Percentiles rank a stretch among this genome's conserved stretches.
Conservation (phyloP, 1,140 invertebrate genomes). For the Drosophila sulfurigaster region DNA sequence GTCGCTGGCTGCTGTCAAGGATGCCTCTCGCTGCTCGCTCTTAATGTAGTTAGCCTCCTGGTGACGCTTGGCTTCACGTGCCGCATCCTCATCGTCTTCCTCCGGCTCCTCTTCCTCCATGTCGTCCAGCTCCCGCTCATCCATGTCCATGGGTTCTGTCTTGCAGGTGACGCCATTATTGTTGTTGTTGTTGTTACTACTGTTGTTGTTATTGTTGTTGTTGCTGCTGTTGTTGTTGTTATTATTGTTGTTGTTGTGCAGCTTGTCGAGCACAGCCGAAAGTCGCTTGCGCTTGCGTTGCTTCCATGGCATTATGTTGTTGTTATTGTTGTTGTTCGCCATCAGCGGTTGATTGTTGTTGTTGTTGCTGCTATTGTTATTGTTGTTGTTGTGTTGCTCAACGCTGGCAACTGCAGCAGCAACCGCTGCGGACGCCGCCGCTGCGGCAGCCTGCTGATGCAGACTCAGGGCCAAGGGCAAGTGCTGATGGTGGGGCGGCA, state of each 20-base stretch:
- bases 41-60: slow-evolving; percentile 72
- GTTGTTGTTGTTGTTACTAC: slow-evolving; percentile 43
- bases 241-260: slow-evolving; percentile 85
- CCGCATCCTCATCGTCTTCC: slow-evolving; percentile 36
- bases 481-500: slow-evolving; percentile 61
- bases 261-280: slow-evolving; percentile 90
- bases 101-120: slow-evolving; percentile 46
- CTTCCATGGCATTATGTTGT: slow-evolving; percentile 87
- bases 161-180: slow-evolving; percentile 65
- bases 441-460: slow-evolving; percentile 73
- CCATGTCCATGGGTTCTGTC: slow-evolving; percentile 81
- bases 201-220: slow-evolving; percentile 46
- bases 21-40: slow-evolving; percentile 51
- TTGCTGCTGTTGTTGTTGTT: slow-evolving; percentile 70
- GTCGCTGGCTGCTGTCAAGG: slow-evolving; percentile 50
- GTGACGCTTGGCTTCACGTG: slow-evolving; percentile 45
- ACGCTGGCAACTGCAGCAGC: slow-evolving; percentile 64
- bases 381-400: slow-evolving; percentile 20
- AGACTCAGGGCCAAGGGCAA: slow-evolving; percentile 62
- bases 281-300: slow-evolving; percentile 90
- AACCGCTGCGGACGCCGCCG: slow-evolving; percentile 66
- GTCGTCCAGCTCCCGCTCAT: slow-evolving; percentile 54
- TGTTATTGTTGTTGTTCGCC: slow-evolving; percentile 88
- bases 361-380: slow-evolving; percentile 25
- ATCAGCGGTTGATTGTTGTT: slow-evolving; percentile 87